phyloP scores from a whole-genome alignment of 2,113 vertebrate species.

The Romanogobio albipinnatus region DNA sequence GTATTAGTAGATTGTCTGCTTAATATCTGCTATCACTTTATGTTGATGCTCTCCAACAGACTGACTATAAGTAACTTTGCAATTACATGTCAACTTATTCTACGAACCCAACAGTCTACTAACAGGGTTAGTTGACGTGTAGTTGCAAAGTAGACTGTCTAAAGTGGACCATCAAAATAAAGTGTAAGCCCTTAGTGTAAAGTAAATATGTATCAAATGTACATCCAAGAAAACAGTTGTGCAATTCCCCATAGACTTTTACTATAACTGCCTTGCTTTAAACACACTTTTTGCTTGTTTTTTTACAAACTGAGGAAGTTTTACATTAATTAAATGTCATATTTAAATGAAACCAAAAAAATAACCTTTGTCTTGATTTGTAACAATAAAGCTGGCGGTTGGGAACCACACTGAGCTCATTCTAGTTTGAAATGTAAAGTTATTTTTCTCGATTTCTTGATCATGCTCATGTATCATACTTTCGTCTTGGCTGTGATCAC shows the following conservation, averaged over 20 bases:
- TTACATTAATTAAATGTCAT: background rate
- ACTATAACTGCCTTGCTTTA: background rate
- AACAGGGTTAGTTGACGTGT: too few species aligned
- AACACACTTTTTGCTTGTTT: background rate
- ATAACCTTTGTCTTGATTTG: background rate
- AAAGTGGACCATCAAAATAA: too few species aligned
- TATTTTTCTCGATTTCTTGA: conserved; percentile 6
- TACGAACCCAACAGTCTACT: too few species aligned
- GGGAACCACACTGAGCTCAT: background rate
- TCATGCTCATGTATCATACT: background rate
- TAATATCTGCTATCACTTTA: too few species aligned
- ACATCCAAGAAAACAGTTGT: background rate
- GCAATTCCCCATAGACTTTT: background rate
- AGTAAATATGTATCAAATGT: background rate
- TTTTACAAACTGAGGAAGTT: background rate
- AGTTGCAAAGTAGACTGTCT: too few species aligned
- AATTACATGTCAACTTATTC: too few species aligned
- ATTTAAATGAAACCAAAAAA: background rate
- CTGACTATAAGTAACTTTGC: too few species aligned
- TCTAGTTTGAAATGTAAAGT: background rate
- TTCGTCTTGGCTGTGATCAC: background rate
- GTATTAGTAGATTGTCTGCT: too few species aligned
- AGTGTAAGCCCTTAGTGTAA: background rate
- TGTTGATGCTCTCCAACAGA: too few species aligned
- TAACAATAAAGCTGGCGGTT: background rate